Conservation (phyloP, 2,113 vertebrate genomes). For the Uropsilus gracilis region DNA sequence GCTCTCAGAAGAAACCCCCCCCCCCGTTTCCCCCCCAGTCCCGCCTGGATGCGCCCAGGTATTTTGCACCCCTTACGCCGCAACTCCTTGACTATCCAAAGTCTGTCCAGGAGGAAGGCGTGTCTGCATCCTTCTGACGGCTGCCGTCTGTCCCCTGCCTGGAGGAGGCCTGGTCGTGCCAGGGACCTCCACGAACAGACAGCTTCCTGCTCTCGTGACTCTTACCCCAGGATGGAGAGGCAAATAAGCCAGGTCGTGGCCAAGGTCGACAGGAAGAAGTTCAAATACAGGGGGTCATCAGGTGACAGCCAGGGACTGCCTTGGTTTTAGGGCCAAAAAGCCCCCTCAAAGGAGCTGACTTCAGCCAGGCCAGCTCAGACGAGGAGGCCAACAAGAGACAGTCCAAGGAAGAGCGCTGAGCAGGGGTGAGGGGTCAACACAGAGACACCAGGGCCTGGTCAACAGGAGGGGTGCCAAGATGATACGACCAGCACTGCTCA, state of each 20-base stretch:
- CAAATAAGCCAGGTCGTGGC: accelerated
- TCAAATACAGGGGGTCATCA: background rate
- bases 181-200: background rate
- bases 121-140: accelerated
- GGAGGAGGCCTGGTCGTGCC: accelerated
- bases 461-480: background rate
- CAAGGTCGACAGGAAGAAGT: accelerated
- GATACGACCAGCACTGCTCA: background rate
- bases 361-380: background rate
- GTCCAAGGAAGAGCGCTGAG: background rate
- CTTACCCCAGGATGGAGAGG: accelerated
- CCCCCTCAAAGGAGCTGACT: background rate
- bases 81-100: background rate
- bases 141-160: background rate
- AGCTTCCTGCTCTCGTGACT: background rate
- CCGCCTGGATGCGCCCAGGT: background rate
- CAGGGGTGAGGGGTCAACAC: accelerated
- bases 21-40: background rate
- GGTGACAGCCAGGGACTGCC: background rate
- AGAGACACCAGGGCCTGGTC: background rate
- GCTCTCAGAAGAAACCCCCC: background rate
- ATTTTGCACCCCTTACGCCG: background rate
- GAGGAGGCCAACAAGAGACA: background rate
- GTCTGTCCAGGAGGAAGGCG: background rate
- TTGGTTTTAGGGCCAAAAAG: background rate